Base-by-base conservation (phyloP, 2,113 vertebrate genomes). In the Mungos mungo region DNA sequence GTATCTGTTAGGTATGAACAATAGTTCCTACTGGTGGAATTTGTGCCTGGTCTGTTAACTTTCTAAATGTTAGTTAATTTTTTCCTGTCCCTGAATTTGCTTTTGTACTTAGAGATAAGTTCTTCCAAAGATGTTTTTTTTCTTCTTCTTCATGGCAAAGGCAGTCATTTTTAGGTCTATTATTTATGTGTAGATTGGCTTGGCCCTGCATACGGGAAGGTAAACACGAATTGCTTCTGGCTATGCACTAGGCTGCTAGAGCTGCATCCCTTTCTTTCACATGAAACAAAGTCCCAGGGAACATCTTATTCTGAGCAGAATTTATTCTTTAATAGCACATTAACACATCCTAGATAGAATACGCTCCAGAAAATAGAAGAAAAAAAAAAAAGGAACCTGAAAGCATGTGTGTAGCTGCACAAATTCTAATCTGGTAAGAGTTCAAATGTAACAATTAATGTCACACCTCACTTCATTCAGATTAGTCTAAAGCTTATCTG, bases 361-460 rank as follows among this genome's bases (percentile, higher is more conserved):
- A 88, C 85, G 88, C 35, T 90, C 33, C 52, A 72, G 41, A 95
- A 98, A 93, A 63, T 45, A 88, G 88, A 29, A 82, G 57, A 38
- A 85, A 87, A 54, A 54, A 63, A 81, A 33, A 65, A 76, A 45
- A 16, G 41, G 33, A 15, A 92, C 60, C 25, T 68, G 47, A 92
- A 95, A 92, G 12, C 16, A 4, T 84, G 15, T 74, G 47, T 25
- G n/a, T 97, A 94, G 76, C 33, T 92, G 41, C n/a, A 65, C 38
- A 85, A 65, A 93, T 94, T 96, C 84, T 90, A 94, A 97, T 90
- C 89, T 90, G 69, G 71, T 95, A 94, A 80, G 60, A 97, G 92
- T 96, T 96, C 88, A 96, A 71, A 97, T 88, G 54, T 88, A 94
- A 94, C 90, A 97, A 92, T 90, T 97, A 87, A 95, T 96, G 96